Conservation (phyloP, 2,113 vertebrate genomes). For the Chunga burmeisteri region DNA sequence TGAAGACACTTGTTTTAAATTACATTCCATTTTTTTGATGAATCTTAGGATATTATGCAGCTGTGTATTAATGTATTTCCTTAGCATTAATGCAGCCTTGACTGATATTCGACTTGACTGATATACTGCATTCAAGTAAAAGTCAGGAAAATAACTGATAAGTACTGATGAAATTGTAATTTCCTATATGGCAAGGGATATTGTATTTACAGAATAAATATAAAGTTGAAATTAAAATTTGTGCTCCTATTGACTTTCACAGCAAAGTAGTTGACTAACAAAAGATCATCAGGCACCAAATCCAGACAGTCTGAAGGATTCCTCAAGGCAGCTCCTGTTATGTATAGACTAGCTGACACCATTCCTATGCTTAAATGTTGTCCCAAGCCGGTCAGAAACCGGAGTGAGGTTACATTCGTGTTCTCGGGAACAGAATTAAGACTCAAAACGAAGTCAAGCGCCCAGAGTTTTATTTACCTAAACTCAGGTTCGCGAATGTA, state of each 20-base stretch:
- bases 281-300: background rate
- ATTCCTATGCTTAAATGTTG: background rate
- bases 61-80: background rate
- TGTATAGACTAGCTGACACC: background rate
- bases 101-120: background rate
- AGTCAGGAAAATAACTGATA: background rate
- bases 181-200: background rate
- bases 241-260: background rate
- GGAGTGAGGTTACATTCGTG: no score
- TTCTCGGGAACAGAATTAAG: no score
- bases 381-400: no score
- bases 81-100: background rate
- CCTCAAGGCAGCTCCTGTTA: background rate
- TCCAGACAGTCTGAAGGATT: background rate
- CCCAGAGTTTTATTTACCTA: no score
- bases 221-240: background rate
- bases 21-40: background rate
- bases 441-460: no score
- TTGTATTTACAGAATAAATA: background rate
- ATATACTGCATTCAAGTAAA: background rate
- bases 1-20: background rate
- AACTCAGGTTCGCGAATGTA: no score
- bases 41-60: background rate
- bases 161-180: background rate
- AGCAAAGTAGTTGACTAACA: background rate